Conservation (phyloP, 2,113 vertebrate genomes). For the Salvelinus namaycush region DNA sequence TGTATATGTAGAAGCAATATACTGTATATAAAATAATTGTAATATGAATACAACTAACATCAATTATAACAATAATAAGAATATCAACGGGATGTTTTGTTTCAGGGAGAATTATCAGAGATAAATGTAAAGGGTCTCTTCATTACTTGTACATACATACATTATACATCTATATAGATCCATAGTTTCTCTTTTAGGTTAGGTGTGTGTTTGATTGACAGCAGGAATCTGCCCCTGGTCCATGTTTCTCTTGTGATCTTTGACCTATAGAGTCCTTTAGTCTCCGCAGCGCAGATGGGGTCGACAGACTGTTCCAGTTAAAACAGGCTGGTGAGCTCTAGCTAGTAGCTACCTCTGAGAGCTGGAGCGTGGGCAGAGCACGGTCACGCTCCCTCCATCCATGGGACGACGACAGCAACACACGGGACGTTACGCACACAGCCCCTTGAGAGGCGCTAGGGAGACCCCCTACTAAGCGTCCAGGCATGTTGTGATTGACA, state of each 20-base stretch:
- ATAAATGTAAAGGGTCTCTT: constrained; percentile 60
- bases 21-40: constrained; percentile 67
- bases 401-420: constrained; percentile 47
- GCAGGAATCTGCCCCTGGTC: constrained; percentile 43
- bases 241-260: constrained; percentile 25
- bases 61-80: constrained; percentile 48
- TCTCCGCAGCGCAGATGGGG: constrained; percentile 4
- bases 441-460: constrained; percentile 39
- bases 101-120: constrained; percentile 56
- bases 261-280: constrained; percentile 2
- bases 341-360: constrained; percentile 1
- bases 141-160: constrained; percentile 65
- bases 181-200: constrained; percentile 32
- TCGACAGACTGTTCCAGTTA: constrained; percentile 47
- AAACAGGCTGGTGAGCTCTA: constrained; percentile 42
- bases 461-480: constrained; percentile 36
- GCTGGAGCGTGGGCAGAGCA: not conserved
- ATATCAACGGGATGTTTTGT: constrained; percentile 42
- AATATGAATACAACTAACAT: constrained; percentile 42
- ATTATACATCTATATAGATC: constrained; percentile 38
- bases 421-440: constrained; percentile 50
- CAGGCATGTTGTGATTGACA: constrained; percentile 19
- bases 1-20: constrained; percentile 57
- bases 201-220: constrained; percentile 30
- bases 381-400: constrained; percentile 29